Evolutionary conservation across 2,888 invertebrate species (phyloP), one percentile per base, ranked within the genome.

Genomic region (Tinea trinotella): DNA sequence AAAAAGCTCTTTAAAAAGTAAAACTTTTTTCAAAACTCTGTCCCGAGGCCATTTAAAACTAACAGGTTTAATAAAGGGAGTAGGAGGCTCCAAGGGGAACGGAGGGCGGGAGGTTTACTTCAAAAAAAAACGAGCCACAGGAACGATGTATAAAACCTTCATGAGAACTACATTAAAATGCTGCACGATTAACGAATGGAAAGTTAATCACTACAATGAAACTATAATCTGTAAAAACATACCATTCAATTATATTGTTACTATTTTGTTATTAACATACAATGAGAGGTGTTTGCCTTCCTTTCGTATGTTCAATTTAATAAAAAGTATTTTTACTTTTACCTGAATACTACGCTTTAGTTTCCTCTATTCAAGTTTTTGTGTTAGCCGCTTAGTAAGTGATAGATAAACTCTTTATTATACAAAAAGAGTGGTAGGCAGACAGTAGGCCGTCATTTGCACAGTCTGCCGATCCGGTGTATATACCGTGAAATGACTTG

Each of bases 171-270:
- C 22, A 50, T 50, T 15, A 22, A 50, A 50, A 46, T 19, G 15
- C n/a, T 40, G 19, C 2, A 17, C 18, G 46, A 46, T 24, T 50
- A 50, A 50, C 13, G 13, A 50, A n/a, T 50, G 24, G 50, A 50
- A 50, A 50, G 50, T 50, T 50, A 50, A 50, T 24, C 24, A 15
- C 10, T 46, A 46, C 46, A 50, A 54, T 36, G 53, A 56, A 53
- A 57, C 53, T 54, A 55, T 54, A 56, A 56, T 53, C 53, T 55
- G 53, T 55, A 57, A 55, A 53, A 54, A 48, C 54, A 57, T 49
- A 52, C 40, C 53, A 46, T 57, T 57, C 57, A 57, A 57, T 57
- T 57, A 57, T 49, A 52, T 24, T 24, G 22, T 19, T 30, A 54
- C 34, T 20, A 54, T 30, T 56, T 54, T 52, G 35, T 54, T 53